Conservation (phyloP, 2,113 vertebrate species). For the Boleophthalmus pectinirostris region DNA sequence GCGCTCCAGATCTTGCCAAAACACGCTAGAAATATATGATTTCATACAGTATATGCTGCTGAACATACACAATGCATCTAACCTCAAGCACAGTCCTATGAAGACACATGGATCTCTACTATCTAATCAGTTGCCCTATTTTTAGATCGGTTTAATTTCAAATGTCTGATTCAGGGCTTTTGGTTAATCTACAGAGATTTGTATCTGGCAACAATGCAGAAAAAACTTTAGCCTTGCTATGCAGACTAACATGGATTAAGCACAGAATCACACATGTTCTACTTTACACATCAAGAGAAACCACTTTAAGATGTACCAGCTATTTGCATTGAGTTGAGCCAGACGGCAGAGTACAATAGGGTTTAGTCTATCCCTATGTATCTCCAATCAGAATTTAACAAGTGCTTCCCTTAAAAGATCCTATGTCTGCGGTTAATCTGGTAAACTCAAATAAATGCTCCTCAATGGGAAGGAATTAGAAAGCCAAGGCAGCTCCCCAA, state of each 20-base stretch:
- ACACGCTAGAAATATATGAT: slow-evolving; percentile 39
- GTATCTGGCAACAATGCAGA: slow-evolving; percentile 54
- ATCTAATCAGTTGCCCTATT: slow-evolving; percentile 52
- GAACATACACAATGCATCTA: slow-evolving; percentile 38
- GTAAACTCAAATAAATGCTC: slow-evolving; percentile 75
- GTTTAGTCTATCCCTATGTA: slow-evolving; percentile 60
- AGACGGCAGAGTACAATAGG: slow-evolving; percentile 62
- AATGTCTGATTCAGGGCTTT: slow-evolving; percentile 52
- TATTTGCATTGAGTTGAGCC: slow-evolving; percentile 64
- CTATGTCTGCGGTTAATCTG: slow-evolving; percentile 71
- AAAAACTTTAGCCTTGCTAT: slow-evolving; percentile 28
- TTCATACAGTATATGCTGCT: slow-evolving; percentile 33
- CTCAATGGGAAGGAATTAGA: slow-evolving; percentile 72
- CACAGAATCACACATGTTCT: slow-evolving; percentile 51
- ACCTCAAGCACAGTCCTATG: slow-evolving; percentile 35
- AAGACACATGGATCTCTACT: slow-evolving; percentile 43
- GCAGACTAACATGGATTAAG: slow-evolving; percentile 61
- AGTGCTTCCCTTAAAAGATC: slow-evolving; percentile 69
- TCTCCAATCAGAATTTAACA: slow-evolving; percentile 75
- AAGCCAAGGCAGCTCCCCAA: slow-evolving; percentile 59
- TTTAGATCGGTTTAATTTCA: slow-evolving; percentile 59
- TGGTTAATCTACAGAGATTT: slow-evolving; percentile 67
- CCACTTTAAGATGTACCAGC: slow-evolving; percentile 33
- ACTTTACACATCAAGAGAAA: slow-evolving; percentile 60
- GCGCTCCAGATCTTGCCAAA: slow-evolving; percentile 59